Evolutionary conservation across 2,113 vertebrate genomes (phyloP).

Genomic region (Vidua chalybeata): DNA sequence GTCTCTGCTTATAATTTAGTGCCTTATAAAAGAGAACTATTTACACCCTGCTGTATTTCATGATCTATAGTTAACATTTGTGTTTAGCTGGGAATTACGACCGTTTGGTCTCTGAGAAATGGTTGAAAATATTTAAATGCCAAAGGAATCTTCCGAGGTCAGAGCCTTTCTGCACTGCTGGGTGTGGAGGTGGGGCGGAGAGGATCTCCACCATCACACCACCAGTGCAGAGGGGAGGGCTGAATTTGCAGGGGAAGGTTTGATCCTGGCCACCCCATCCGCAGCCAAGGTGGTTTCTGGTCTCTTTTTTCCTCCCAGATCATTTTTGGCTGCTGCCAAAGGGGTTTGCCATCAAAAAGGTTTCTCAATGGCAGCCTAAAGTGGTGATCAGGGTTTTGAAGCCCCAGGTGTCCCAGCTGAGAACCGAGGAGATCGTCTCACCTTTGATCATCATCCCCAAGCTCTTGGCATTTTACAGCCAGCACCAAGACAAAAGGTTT

Average conservation of each 20-base stretch:
- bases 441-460: neutral
- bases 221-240: neutral
- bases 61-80: constrained; percentile 36
- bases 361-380: neutral
- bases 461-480: neutral
- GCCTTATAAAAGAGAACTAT: constrained; percentile 11
- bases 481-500: neutral
- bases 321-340: neutral
- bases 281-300: neutral
- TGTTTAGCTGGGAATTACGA: neutral
- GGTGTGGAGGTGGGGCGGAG: neutral
- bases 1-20: constrained; percentile 1
- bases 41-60: neutral
- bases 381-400: neutral
- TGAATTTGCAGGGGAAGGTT: neutral
- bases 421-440: accelerated
- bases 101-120: neutral
- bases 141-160: neutral
- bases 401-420: neutral
- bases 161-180: neutral
- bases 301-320: neutral
- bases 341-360: neutral
- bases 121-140: neutral
- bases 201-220: neutral
- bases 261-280: neutral